Percentiles rank a stretch among this genome's conserved stretches.
Conservation (phyloP, 1,140 invertebrate species). For the Drosophila sp. region DNA sequence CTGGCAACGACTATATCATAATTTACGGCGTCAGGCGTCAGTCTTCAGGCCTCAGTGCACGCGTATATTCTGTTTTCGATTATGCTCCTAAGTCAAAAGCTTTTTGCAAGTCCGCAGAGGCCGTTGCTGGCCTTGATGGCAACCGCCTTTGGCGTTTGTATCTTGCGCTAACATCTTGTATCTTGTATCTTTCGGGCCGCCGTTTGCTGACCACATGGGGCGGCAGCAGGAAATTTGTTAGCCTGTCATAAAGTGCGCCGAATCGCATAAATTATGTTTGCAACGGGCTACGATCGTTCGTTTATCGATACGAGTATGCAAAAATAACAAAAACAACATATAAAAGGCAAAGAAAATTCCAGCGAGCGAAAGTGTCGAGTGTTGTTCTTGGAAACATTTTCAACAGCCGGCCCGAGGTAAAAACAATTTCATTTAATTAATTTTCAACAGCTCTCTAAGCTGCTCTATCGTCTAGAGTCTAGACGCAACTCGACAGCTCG, state of each 20-base stretch:
- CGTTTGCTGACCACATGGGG: constrained; percentile 61
- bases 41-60: constrained; percentile 65
- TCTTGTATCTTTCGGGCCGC: constrained; percentile 62
- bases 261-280: constrained; percentile 75
- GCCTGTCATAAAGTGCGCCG: constrained; percentile 76
- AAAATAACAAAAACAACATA: constrained; percentile 4
- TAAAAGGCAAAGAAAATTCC: background rate
- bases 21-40: constrained; percentile 60
- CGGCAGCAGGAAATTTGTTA: constrained; percentile 75
- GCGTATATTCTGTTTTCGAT: constrained; percentile 79
- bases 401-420: constrained; percentile 42
- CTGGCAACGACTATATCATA: constrained; percentile 66
- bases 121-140: constrained; percentile 66
- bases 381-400: constrained; percentile 52
- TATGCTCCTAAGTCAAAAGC: constrained; percentile 64
- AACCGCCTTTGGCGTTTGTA: constrained; percentile 70
- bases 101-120: constrained; percentile 26
- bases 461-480: constrained; percentile 6
- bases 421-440: constrained; percentile 79
- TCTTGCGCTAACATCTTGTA: constrained; percentile 62
- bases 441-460: constrained; percentile 64
- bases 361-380: constrained; percentile 72
- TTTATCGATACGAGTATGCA: constrained; percentile 68
- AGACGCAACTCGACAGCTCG: constrained; percentile 36
- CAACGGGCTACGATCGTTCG: constrained; percentile 38